A percentile compares a stretch with the other conserved stretches of the same genome.
Evolutionary conservation across 2,888 invertebrate genomes (phyloP).

Genomic region (Nymphalis urticae): DNA sequence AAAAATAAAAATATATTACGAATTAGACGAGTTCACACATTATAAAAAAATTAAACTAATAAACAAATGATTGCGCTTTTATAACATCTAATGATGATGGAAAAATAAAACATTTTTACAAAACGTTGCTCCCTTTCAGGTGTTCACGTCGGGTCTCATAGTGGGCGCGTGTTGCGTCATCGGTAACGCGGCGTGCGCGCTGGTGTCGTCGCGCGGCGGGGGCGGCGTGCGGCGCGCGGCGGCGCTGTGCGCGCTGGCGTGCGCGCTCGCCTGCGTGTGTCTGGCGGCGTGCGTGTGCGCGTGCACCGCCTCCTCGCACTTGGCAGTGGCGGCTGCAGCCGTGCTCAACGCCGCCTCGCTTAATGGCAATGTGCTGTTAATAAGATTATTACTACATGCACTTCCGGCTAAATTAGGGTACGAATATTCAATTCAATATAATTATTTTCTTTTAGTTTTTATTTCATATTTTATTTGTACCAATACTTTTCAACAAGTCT

Average conservation of each 20-base stretch:
- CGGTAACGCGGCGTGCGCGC: conserved; percentile 67
- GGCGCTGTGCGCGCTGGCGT: conserved; percentile 63
- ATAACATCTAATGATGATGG: too few species aligned
- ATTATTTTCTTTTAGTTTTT: neutral
- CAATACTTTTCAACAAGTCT: too few species aligned
- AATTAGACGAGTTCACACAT: neutral
- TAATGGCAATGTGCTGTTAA: conserved; percentile 72
- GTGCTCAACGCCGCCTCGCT: conserved; percentile 70
- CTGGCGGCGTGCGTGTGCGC: conserved; percentile 68
- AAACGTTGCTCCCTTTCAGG: conserved; percentile 47
- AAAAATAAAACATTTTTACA: too few species aligned
- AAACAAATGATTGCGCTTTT: too few species aligned
- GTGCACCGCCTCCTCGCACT: conserved; percentile 54
- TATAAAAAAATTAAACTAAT: too few species aligned
- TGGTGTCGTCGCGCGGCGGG: conserved; percentile 64
- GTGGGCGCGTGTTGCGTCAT: conserved; percentile 72
- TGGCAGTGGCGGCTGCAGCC: conserved; percentile 70
- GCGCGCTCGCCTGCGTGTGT: conserved; percentile 63
- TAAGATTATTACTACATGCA: conserved; percentile 64
- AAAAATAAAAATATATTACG: too few species aligned
- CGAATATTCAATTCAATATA: conserved; percentile 12
- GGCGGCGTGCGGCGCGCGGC: conserved; percentile 65
- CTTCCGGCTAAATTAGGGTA: conserved; percentile 73
- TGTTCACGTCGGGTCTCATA: conserved; percentile 71
- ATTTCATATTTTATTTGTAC: too few species aligned